phyloP scores from a whole-genome alignment of 2,888 invertebrate genomes.

The Hipparchia semele region DNA sequence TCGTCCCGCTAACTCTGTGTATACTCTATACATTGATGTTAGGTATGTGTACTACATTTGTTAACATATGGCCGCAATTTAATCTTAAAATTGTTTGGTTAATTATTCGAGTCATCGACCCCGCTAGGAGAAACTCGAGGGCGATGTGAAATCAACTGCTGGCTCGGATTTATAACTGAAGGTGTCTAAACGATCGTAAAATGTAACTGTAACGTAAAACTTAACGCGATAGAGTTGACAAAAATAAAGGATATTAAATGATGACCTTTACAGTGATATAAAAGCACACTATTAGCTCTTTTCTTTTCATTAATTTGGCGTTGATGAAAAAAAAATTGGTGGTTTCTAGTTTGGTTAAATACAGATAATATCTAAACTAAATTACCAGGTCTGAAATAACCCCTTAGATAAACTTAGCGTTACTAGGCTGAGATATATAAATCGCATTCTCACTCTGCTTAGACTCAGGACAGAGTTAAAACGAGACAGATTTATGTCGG shows the following conservation, averaged over 20 bases:
- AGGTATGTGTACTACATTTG: constrained; percentile 28
- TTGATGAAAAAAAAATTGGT: background rate
- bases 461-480: too few species aligned
- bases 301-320: background rate
- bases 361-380: background rate
- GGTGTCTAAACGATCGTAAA: constrained; percentile 11
- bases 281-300: background rate
- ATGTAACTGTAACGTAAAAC: background rate
- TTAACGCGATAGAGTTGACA: background rate
- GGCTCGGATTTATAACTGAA: constrained; percentile 14
- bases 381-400: background rate
- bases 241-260: background rate
- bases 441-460: too few species aligned
- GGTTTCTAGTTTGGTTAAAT: background rate
- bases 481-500: too few species aligned
- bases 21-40: constrained; percentile 37
- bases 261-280: too few species aligned
- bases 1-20: constrained; percentile 46
- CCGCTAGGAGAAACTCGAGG: constrained; percentile 55
- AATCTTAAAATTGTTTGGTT: constrained; percentile 40
- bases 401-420: background rate
- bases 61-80: constrained; percentile 38
- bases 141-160: constrained; percentile 54
- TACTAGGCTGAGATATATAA: background rate
- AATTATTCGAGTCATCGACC: constrained; percentile 55